Conservation (phyloP, 2,113 vertebrate species). For the Ptilorrhoa leucosticta region DNA sequence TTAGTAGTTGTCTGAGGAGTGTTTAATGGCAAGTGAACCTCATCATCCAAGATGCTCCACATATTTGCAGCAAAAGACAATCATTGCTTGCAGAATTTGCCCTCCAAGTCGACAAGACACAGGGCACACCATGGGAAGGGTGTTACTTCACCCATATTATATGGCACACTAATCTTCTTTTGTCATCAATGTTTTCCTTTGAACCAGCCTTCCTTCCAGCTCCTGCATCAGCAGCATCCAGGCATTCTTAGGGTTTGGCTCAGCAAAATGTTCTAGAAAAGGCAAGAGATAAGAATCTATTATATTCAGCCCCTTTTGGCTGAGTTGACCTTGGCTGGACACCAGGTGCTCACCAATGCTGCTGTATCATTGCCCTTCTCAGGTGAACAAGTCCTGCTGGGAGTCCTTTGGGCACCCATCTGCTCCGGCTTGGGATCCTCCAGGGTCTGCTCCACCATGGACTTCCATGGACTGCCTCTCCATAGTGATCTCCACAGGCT, state of each 20-base stretch:
- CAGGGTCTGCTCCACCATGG: not conserved
- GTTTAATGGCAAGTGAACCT: not conserved
- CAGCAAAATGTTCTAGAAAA: not conserved
- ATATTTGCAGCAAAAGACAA: not conserved
- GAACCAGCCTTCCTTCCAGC: not conserved
- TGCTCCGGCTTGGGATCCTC: not conserved
- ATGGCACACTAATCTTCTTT: not conserved
- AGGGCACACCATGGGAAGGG: not conserved
- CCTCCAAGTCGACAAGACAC: not conserved
- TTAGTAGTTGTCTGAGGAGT: not conserved
- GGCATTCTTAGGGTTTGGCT: not conserved
- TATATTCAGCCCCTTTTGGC: not conserved
- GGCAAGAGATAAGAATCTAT: not conserved
- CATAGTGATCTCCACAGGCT: not conserved
- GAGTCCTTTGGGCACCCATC: not conserved
- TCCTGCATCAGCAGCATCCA: not conserved
- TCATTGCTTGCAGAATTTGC: not conserved
- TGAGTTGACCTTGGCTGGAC: not conserved
- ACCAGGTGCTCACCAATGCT: not conserved
- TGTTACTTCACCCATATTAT: not conserved
- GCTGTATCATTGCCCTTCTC: not conserved
- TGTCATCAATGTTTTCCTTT: not conserved
- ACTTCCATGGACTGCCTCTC: not conserved
- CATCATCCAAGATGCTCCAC: not conserved
- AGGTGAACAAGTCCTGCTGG: not conserved